These are phyloP conservation scores for Spodoptera exigua DNA, from an alignment of 2,888 invertebrate genomes.

Conservation along the genomic window DNA sequence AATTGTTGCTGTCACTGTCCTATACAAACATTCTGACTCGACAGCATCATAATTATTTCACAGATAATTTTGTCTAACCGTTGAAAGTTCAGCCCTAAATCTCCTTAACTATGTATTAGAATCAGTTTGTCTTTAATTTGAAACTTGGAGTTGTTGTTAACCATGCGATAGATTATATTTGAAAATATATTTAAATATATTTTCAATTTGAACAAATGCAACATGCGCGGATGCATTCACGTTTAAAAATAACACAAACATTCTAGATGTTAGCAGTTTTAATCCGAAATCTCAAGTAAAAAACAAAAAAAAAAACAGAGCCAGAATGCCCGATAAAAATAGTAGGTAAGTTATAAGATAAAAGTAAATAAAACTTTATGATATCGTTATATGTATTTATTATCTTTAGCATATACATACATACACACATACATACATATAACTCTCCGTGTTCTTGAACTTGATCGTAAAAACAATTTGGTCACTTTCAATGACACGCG, in stretches of 20 bases:
- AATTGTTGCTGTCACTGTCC: too few species aligned
- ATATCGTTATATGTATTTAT: slow-evolving; percentile 45
- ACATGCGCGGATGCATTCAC: background rate
- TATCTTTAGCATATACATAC: slow-evolving; percentile 62
- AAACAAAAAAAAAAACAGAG: slow-evolving; percentile 13
- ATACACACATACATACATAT: too few species aligned
- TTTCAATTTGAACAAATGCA: too few species aligned
- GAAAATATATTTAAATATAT: too few species aligned
- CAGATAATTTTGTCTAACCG: too few species aligned
- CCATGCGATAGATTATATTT: too few species aligned
- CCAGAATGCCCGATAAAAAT: slow-evolving; percentile 54
- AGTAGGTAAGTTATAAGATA: slow-evolving; percentile 53
- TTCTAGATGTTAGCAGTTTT: slow-evolving; percentile 9
- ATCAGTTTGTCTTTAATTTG: too few species aligned
- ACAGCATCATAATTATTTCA: too few species aligned
- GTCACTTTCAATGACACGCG: slow-evolving; percentile 71
- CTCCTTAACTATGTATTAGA: too few species aligned
- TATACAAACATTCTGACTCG: too few species aligned
- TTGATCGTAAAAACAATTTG: slow-evolving; percentile 63
- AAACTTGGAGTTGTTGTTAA: too few species aligned
- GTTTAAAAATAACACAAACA: background rate
- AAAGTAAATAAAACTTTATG: slow-evolving; percentile 49
- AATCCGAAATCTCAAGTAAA: slow-evolving; percentile 23
- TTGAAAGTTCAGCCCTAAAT: too few species aligned
- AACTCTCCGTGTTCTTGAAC: slow-evolving; percentile 67